Base-by-base conservation (phyloP, 1,140 invertebrate genomes). In the Papilio aristodemus region DNA sequence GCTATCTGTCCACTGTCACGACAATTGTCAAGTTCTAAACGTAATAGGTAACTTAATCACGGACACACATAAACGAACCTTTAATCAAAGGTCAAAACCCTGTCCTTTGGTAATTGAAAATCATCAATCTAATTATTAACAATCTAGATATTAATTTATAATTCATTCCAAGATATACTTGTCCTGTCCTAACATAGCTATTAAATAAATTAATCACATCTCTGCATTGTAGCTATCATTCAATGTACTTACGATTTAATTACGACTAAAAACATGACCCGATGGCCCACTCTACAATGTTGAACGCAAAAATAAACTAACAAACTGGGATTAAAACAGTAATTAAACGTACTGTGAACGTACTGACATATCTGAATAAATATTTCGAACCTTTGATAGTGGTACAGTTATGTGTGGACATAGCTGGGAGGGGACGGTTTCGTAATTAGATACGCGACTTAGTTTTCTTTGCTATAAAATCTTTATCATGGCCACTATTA, bases 261-360 rank as follows among this genome's bases (percentile, higher is more conserved):
- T 82, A 79, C 76, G 71, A 58, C 75, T 76, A 89, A 89, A 87
- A 87, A 85, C 79, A 69, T 27, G 67, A 71, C 77, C 83, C 76
- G 67, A 43, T 75, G 69, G 43, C 73, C 72, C 60, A 50, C 71
- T 62, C 62, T 83, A 86, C 80, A 83, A 87, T 87, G 81, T 84
- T 81, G 83, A 83, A 83, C 83, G 80, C 73, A 72, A 81, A 80
- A 77, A 85, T 82, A 77, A 83, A 76, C 76, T 76, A 77, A 80
- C 78, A 83, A 82, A 81, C 79, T 82, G 73, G 78, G 32, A 74
- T 73, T 85, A 81, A 80, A 82, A 78, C 76, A 78, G 84, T 73
- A 84, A 90, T 90, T 90, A 89, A 83, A 80, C 79, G 78, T 81
- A 83, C 86, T 85, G 81, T 86, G 87, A 88, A 86, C 82, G 82